Evolutionary conservation across 2,797 vertebrate genomes (phyloP), one percentile per base, ranked within the genome.

Genomic region (Ceryle rudis): DNA sequence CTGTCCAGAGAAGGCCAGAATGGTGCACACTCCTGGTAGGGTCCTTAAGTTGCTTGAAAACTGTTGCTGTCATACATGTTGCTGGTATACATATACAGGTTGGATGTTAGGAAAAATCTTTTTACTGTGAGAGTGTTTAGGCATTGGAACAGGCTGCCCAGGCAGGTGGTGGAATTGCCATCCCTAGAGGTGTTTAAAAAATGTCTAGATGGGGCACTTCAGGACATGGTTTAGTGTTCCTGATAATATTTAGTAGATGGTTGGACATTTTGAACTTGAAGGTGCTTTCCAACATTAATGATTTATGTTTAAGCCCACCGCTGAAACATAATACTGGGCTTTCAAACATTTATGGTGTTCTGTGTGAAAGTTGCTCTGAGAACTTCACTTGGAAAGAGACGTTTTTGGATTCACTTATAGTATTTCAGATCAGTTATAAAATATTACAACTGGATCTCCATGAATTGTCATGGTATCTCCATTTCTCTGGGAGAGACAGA

Each of bases 401-500:
- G 33, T 0, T 61, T 95, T 82, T 67, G 51, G 16, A 44, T 75
- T 85, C 18, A 73, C 33, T 61, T 85, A 77, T 62, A 77, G 58
- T 86, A 77, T 93, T 94, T 95, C 87, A 92, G 49, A 49, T 42
- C 2, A 3, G 8, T 65, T 86, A 65, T 75, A 65, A 94, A 93
- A 72, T 55, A 51, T 44, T 84, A 21, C 52, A 46, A 10, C 70
- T 25, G 65, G 42, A 60, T 47, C 5, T 74, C 33, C 2, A 12
- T 46, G 62, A 94, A 86, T 96, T 92, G 93, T 94, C 80, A 67
- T 52, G 16, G 20, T 57, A 54, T 49, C 52, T 85, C 25, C n/a
- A 16, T 84, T 91, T 90, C 47, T 42, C n/a, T 57, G 47, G 47
- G 13, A 85, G 25, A 44, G 6, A 16, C 10, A 84, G 71, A 70